Base-by-base conservation (phyloP, 2,797 vertebrate species). In the Xyrichtys novacula region DNA sequence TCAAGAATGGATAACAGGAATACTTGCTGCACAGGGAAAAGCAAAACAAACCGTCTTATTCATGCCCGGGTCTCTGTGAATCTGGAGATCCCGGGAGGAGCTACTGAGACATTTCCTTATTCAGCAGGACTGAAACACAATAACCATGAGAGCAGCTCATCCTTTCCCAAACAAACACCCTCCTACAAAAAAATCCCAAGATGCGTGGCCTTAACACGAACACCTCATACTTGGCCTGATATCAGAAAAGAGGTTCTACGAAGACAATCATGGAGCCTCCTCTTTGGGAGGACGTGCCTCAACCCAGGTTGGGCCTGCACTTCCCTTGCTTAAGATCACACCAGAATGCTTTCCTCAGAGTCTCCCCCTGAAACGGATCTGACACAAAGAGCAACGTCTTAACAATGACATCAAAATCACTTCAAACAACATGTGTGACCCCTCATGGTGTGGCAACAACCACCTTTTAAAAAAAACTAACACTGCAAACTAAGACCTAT, bases 181-280 rank as follows among this genome's bases (percentile, higher is more conserved):
- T n/a, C 72, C 68, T 60, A 55, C 22, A 70, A 64, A 79, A 64
- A 79, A 74, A 64, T 84, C 78, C 82, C 84, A 76, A 74, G 73
- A 85, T 85, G 72, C 79, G 65, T 76, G 78, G 71, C 72, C 34
- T 58, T 19, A 11, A 58, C 54, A 73, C 56, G 34, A 77, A 66
- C 81, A 50, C 26, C 80, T 90, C 78, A 76, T 78, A 88, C 85
- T 89, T 93, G 89, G 92, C 78, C 86, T 92, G 90, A 93, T 82
- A 87, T 74, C 56, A 65, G 71, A 69, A 72, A 83, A 92, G 92
- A 77, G 90, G 91, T 56, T 83, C 85, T 49, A 80, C 67, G 72
- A n/a, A n/a, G 63, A 12, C 32, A 43, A 74, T n/a, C n/a, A n/a
- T n/a, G n/a, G n/a, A n/a, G n/a, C n/a, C n/a, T n/a, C n/a, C n/a